Evolutionary conservation across 2,888 invertebrate genomes (phyloP), one percentile per base, ranked within the genome.

Genomic region (Xestia sexstrigata): DNA sequence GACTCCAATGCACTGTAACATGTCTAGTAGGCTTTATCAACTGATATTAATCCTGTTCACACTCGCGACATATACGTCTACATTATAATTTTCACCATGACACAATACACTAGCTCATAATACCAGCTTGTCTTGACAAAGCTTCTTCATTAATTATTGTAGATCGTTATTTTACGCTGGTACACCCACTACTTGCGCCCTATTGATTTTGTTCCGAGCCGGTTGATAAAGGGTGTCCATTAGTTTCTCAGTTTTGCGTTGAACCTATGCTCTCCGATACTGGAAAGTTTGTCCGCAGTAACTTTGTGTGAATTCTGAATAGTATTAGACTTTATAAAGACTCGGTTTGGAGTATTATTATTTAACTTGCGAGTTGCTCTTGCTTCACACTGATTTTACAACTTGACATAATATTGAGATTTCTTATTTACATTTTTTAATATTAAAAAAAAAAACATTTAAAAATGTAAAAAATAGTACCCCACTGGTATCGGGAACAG

Each of bases 101-200:
- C 70, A 74, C 60, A 62, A 49, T 73, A 74, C 63, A 67, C 78
- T 62, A 58, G 70, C 76, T 80, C 71, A 13, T 68, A 74, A 70
- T 70, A 76, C 52, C 80, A 71, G 47, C 76, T 67, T 67, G 35
- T 84, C 84, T 67, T 82, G 63, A 77, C 76, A 77, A 82, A 86
- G 84, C 87, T 74, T 67, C 30, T 45, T 79, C 84, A 84, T 87
- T 87, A 86, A 87, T 86, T 82, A 79, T 78, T 84, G 84, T 76
- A 82, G 68, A 75, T 77, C 76, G 67, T 63, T 84, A 81, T 66
- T 84, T 78, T 62, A 75, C 73, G 65, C 67, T 70, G 63, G 62
- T 69, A 70, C 26, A 78, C 72, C 73, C 67, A 68, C 75, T 20
- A 65, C 84, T 84, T 78, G 75, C 70, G 67, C 75, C 81, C 81